Evolutionary conservation across 1,140 invertebrate genomes (phyloP).

Genomic region (Elysia chlorotica): DNA sequence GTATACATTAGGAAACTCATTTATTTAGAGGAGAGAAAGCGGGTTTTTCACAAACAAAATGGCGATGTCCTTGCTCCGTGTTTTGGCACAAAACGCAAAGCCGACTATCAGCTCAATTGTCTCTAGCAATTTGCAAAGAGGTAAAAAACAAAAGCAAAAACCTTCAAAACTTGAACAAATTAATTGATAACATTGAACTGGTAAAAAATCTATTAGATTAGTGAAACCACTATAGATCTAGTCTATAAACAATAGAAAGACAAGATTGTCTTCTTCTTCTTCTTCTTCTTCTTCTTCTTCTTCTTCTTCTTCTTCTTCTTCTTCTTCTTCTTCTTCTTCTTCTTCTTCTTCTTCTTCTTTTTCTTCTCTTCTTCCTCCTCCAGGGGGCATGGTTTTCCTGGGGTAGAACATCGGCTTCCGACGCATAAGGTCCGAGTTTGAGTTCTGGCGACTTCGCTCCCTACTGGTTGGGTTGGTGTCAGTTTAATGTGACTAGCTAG

Average conservation of each 20-base stretch:
- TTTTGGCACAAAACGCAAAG: too few relatives aligned
- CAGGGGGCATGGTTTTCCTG: background rate
- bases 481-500: background rate
- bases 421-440: background rate
- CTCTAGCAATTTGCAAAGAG: background rate
- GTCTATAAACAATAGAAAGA: background rate
- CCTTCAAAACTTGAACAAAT: too few relatives aligned
- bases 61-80: too few relatives aligned
- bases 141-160: background rate
- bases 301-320: constrained; percentile 15
- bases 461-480: background rate
- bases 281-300: constrained; percentile 11
- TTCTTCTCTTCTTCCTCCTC: constrained; percentile 1
- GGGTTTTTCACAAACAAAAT: too few relatives aligned
- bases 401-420: background rate
- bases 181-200: too few relatives aligned
- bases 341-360: constrained; percentile 21
- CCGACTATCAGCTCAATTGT: background rate
- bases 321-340: constrained; percentile 12
- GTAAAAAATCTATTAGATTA: too few relatives aligned
- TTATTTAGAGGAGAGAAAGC: too few relatives aligned
- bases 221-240: background rate
- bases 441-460: background rate
- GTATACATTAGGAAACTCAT: too few relatives aligned
- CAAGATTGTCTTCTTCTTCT: constrained; percentile 1